Base-by-base conservation (phyloP, 1,140 invertebrate genomes). In the Anastrepha ludens region DNA sequence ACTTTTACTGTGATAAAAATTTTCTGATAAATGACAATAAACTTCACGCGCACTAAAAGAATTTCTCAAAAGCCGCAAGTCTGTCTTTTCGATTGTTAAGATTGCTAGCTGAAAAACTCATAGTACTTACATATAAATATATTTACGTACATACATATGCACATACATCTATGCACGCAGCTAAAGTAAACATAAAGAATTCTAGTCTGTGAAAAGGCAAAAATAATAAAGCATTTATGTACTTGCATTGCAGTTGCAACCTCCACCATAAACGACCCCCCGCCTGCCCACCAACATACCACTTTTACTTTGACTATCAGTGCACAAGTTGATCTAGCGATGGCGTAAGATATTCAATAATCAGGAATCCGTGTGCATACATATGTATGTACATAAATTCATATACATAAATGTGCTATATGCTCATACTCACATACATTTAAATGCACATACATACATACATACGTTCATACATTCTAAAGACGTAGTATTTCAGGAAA, bases 401-500 rank as follows among this genome's bases (percentile, higher is more conserved):
- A 62, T 44, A 74, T 11, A 74, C 67, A 74, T 44, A 67, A 60
- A 47, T 17, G 62, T 62, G 17, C 64, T 62, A 87, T 50, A 87
- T 44, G 13, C 59, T 13, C 39, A 60, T 62, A 39, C 4, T 15
- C 3, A 85, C 17, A 1, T 17, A 50, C 2, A 65, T 20, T 7
- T 5, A 50, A 64, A 2, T 15, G 39, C 17, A 86, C 44, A 60
- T 50, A 62, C 59, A 64, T 20, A 87, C 67, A 78, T 39, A 41
- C 64, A 78, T 17, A 62, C 29, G 20, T 58, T 47, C 47, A 44
- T 44, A 29, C 44, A 65, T 86, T 86, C 44, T 39, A 86, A 86
- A 86, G 29, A 65, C 41, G 60, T n/a, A 86, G 86, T 20, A 50
- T 86, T 86, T 86, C 60, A 50, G 70, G 86, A 86, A 67, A 86